Conservation (phyloP, 2,113 vertebrate genomes). For the Lamprotornis superbus region DNA sequence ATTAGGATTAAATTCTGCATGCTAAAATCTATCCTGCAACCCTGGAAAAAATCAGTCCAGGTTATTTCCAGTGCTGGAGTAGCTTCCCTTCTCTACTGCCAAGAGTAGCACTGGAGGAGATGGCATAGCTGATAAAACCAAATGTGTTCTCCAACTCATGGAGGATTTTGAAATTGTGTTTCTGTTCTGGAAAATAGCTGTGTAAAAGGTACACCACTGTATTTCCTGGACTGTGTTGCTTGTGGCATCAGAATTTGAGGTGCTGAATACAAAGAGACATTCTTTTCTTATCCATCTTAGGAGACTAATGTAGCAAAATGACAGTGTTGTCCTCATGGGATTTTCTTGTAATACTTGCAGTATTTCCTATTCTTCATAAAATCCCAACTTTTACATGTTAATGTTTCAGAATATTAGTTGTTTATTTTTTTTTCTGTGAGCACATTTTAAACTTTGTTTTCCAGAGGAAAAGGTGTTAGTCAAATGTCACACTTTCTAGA, state of each 20-base stretch:
- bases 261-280: background rate
- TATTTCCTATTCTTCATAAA: background rate
- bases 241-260: background rate
- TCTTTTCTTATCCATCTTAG: background rate
- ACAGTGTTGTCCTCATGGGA: background rate
- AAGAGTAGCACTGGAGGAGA: background rate
- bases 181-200: background rate
- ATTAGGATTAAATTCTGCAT: background rate
- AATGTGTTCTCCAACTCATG: background rate
- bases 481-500: background rate
- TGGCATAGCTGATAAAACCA: background rate
- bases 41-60: background rate
- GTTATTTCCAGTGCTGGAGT: background rate
- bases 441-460: background rate
- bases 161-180: background rate
- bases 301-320: background rate
- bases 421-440: background rate
- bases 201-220: background rate
- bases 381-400: background rate
- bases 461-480: background rate
- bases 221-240: background rate
- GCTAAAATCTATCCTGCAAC: background rate
- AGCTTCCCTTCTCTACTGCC: background rate
- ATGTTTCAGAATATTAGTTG: background rate
- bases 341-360: background rate